phyloP scores from a whole-genome alignment of 2,797 vertebrate species.

The Sebastes diploproa region DNA sequence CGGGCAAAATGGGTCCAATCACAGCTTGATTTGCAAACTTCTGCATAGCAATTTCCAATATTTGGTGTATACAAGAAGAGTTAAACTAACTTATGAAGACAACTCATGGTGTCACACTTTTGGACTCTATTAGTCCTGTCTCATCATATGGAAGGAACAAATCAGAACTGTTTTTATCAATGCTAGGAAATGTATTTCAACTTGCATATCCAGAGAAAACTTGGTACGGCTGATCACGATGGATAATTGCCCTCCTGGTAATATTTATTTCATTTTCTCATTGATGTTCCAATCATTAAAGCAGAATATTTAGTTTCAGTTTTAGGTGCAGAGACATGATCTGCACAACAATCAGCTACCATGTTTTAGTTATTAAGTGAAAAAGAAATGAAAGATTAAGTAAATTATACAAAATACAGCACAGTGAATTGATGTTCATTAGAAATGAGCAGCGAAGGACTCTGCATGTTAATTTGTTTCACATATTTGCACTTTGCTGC shows the following conservation, averaged over 20 bases:
- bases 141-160: background rate
- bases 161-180: background rate
- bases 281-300: background rate
- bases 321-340: background rate
- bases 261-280: background rate
- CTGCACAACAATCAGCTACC: background rate
- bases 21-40: conserved; percentile 8
- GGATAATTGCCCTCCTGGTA: background rate
- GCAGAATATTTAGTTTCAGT: background rate
- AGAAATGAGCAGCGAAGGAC: background rate
- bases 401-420: background rate
- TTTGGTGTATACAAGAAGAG: background rate
- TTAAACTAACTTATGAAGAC: background rate
- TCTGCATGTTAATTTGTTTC: background rate
- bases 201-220: background rate
- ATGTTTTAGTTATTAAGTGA: background rate
- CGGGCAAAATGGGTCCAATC: conserved; percentile 10
- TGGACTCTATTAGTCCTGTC: background rate
- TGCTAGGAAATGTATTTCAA: background rate
- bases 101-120: background rate
- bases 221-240: background rate
- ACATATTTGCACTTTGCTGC: background rate
- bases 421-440: background rate
- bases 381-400: background rate
- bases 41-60: background rate